Evolutionary conservation across 2,888 invertebrate species (phyloP).

Genomic region (Linyphia triangularis): DNA sequence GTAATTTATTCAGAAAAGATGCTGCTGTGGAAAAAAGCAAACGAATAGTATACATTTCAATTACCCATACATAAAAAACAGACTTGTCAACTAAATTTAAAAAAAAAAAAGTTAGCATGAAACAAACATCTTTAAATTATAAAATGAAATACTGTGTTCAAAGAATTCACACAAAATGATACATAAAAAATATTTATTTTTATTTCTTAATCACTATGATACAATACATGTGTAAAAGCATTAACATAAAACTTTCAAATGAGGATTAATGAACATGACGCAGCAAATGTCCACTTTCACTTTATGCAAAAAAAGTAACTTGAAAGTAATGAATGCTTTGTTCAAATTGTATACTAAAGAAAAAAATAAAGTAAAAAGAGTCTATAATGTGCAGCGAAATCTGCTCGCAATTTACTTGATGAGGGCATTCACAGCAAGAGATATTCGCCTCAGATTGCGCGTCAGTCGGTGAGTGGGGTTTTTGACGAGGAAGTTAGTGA

Average conservation of each 20-base stretch:
- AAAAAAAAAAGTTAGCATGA: too few relatives aligned
- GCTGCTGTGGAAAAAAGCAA: too few relatives aligned
- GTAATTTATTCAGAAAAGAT: too few relatives aligned
- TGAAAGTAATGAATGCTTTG: background rate
- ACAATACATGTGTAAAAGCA: conserved; percentile 46
- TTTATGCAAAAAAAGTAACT: background rate
- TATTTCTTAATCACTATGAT: conserved; percentile 39
- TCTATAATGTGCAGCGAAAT: background rate
- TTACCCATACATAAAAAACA: too few relatives aligned
- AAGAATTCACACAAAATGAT: background rate
- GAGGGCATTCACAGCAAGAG: conserved; percentile 83
- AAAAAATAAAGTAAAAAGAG: background rate
- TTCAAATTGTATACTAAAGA: too few relatives aligned
- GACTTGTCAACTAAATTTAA: too few relatives aligned
- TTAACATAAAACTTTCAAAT: conserved; percentile 18
- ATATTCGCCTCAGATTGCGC: conserved; percentile 85
- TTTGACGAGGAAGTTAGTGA: conserved; percentile 85
- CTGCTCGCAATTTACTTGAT: conserved; percentile 1
- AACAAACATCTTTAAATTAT: too few relatives aligned
- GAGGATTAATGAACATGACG: conserved; percentile 22
- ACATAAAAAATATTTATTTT: conserved; percentile 37
- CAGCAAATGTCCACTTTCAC: background rate
- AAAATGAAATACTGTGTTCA: too few relatives aligned
- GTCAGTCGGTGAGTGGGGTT: conserved; percentile 85
- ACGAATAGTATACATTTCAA: too few relatives aligned